phyloP scores from a whole-genome alignment of 2,888 invertebrate species.

The Mesorhabditis belari region DNA sequence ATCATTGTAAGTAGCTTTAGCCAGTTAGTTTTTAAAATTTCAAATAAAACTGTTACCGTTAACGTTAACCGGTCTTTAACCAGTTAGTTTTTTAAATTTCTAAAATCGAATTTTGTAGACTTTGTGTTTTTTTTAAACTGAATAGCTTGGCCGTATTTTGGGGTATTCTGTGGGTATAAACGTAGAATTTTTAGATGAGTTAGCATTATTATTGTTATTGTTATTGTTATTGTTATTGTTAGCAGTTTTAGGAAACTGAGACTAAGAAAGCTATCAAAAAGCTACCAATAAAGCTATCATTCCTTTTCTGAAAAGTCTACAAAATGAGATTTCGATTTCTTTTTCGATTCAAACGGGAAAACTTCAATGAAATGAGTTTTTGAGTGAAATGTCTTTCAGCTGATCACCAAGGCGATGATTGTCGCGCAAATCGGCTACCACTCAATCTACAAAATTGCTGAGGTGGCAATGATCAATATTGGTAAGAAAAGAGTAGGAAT shows the following conservation, averaged over 20 bases:
- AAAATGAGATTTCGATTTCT: no score
- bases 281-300: background rate
- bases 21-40: background rate
- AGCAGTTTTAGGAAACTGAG: no score
- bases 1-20: conserved; percentile 25
- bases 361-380: background rate
- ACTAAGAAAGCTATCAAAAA: background rate
- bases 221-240: no score
- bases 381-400: conserved; percentile 15
- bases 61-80: background rate
- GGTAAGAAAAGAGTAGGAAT: conserved; percentile 25
- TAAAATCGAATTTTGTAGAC: background rate
- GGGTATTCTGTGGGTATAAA: no score
- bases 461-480: conserved; percentile 76
- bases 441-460: conserved; percentile 92
- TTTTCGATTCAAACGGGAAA: background rate
- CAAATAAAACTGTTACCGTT: no score
- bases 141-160: no score
- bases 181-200: no score
- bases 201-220: no score
- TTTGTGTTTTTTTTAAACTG: background rate
- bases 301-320: background rate
- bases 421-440: conserved; percentile 89
- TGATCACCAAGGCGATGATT: conserved; percentile 84
- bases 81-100: background rate